Evolutionary conservation across 2,888 invertebrate genomes (phyloP).

Genomic region (Limenitis camilla): DNA sequence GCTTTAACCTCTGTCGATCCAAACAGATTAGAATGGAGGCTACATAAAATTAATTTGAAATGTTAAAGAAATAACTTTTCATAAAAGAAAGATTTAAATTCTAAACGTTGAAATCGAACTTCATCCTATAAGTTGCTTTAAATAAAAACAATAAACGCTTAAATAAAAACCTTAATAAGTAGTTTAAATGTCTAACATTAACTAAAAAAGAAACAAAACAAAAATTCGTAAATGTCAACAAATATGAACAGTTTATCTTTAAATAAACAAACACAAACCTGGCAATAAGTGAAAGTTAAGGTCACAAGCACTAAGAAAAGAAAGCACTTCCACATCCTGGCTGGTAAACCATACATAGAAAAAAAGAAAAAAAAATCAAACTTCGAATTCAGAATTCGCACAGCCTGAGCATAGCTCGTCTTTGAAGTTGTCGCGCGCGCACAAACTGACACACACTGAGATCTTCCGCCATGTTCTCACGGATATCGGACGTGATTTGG

Average conservation of each 20-base stretch:
- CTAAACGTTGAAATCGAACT: no score
- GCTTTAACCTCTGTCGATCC: no score
- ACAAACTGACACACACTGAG: slow-evolving; percentile 56
- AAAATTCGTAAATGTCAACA: neutral
- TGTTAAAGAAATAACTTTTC: no score
- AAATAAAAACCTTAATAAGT: no score
- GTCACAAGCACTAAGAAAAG: slow-evolving; percentile 51
- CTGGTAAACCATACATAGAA: slow-evolving; percentile 35
- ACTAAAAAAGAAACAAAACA: no score
- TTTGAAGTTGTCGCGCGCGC: slow-evolving; percentile 52
- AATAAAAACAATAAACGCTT: no score
- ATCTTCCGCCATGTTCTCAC: slow-evolving; percentile 32
- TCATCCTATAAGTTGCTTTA: no score
- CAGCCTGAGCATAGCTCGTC: slow-evolving; percentile 46
- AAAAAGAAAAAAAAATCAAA: slow-evolving; percentile 36
- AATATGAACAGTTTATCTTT: neutral
- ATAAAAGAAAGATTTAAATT: no score
- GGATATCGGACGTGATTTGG: slow-evolving; percentile 51
- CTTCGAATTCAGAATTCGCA: slow-evolving; percentile 50
- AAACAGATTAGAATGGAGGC: no score
- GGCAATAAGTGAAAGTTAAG: slow-evolving; percentile 51
- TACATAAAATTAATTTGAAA: no score
- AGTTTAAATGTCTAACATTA: no score
- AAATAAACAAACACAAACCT: slow-evolving; percentile 41
- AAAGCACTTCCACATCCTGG: slow-evolving; percentile 60